Conservation (phyloP, 2,113 vertebrate species). For the Tetrax tetrax region DNA sequence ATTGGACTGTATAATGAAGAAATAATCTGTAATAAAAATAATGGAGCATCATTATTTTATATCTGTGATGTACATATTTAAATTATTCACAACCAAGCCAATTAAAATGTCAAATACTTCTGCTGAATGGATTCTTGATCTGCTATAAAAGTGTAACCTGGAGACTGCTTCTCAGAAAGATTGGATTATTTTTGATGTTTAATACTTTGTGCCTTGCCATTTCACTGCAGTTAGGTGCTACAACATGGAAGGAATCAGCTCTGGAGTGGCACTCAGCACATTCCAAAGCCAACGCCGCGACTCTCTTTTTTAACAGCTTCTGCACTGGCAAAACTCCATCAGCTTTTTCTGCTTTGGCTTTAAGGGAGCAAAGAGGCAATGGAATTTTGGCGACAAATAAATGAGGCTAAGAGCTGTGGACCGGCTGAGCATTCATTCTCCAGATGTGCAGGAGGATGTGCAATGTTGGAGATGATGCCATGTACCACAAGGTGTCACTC, state of each 20-base stretch:
- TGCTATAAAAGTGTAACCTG: not conserved
- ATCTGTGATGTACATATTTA: not conserved
- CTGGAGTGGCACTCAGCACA: not conserved
- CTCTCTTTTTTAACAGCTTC: not conserved
- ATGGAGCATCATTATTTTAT: not conserved
- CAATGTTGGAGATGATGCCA: not conserved
- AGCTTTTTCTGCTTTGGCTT: not conserved
- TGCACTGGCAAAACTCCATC: not conserved
- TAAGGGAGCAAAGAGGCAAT: not conserved
- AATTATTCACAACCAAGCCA: not conserved
- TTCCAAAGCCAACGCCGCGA: not conserved
- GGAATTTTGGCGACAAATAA: not conserved
- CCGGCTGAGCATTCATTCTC: not conserved
- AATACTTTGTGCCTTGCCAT: not conserved
- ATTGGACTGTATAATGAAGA: not conserved
- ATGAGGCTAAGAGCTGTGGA: not conserved
- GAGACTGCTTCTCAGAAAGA: not conserved
- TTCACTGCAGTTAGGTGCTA: not conserved
- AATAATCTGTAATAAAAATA: not conserved
- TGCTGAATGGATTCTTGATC: not conserved
- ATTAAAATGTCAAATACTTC: not conserved
- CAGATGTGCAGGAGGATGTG: not conserved
- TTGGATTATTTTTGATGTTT: not conserved
- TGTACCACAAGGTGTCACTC: slow-evolving; percentile 17
- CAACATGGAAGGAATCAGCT: not conserved